phyloP scores from a whole-genome alignment of 2,888 invertebrate species.

The Xylophagus ater region DNA sequence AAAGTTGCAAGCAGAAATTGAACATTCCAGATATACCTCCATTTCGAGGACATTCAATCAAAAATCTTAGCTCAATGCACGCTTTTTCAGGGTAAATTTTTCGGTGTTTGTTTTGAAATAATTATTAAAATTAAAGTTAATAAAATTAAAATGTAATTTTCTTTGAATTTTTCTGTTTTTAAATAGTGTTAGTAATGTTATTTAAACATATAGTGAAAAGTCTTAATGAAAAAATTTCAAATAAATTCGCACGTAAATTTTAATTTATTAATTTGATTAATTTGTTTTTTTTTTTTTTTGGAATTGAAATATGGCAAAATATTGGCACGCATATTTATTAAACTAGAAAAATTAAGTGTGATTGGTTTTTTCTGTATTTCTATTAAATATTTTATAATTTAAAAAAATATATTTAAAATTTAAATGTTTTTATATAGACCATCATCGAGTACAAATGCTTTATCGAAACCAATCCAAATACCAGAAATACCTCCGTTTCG shows the following conservation, averaged over 20 bases:
- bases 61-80: slow-evolving; percentile 31
- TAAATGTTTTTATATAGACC: too few relatives aligned
- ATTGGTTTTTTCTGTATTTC: slow-evolving; percentile 7
- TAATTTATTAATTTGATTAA: slow-evolving; percentile 4
- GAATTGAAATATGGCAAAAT: slow-evolving; percentile 9
- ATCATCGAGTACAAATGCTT: slow-evolving; percentile 20
- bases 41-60: slow-evolving; percentile 37
- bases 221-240: background rate
- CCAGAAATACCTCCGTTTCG: slow-evolving; percentile 40
- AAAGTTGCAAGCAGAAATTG: slow-evolving; percentile 36
- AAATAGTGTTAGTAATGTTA: background rate
- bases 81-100: slow-evolving; percentile 36
- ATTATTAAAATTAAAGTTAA: background rate
- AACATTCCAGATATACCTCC: slow-evolving; percentile 38
- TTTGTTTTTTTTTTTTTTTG: slow-evolving; percentile 1
- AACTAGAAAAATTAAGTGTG: slow-evolving; percentile 3
- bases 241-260: slow-evolving; percentile 5
- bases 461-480: slow-evolving; percentile 37
- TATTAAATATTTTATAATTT: background rate
- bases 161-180: background rate
- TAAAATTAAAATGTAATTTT: background rate
- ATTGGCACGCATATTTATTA: slow-evolving; percentile 10
- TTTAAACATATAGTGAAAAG: too few relatives aligned
- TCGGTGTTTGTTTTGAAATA: slow-evolving; percentile 5
- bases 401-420: background rate